phyloP scores from a whole-genome alignment of 2,797 vertebrate genomes.

The Myotis daubentonii region DNA sequence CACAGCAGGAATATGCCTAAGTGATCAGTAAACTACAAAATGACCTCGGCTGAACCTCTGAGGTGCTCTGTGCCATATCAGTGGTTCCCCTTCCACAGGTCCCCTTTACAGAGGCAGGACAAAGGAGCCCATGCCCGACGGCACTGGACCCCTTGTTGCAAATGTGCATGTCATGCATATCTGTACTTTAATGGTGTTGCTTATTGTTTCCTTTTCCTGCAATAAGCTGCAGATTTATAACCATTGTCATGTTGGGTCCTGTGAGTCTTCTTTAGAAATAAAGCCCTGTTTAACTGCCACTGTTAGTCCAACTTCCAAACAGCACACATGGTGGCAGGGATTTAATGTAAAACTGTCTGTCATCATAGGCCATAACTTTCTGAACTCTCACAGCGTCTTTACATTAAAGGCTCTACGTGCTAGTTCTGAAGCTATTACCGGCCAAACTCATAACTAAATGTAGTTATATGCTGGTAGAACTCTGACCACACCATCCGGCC shows the following conservation, averaged over 20 bases:
- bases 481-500: neutral
- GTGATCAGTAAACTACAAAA: neutral
- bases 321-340: neutral
- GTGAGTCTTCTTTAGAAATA: constrained; percentile 15
- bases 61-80: neutral
- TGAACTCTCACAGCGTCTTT: constrained; percentile 8
- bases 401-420: neutral
- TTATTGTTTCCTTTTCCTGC: neutral
- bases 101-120: neutral
- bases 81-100: neutral
- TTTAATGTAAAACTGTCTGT: constrained; percentile 30
- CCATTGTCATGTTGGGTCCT: neutral
- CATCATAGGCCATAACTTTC: neutral
- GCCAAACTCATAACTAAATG: neutral
- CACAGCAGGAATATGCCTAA: neutral
- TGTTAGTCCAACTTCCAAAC: neutral
- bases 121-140: neutral
- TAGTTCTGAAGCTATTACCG: neutral
- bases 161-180: neutral
- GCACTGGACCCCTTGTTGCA: neutral
- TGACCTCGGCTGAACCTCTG: neutral
- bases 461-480: neutral
- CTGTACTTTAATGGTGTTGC: neutral
- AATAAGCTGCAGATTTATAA: constrained; percentile 8
- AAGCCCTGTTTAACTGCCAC: neutral